Conservation (phyloP, 2,113 vertebrate genomes). For the Micronycteris hirsuta region DNA sequence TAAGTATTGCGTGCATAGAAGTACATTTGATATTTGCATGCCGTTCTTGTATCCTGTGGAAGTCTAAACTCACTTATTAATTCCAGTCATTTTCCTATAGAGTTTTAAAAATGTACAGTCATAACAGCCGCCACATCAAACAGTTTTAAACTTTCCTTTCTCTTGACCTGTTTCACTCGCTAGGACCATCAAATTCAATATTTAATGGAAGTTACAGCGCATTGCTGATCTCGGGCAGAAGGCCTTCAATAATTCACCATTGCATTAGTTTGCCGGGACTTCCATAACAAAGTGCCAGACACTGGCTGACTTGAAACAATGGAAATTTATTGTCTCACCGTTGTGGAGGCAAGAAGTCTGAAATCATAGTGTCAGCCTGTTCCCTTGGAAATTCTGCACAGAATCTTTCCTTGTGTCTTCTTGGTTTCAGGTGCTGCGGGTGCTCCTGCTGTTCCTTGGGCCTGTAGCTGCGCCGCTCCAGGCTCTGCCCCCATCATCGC, state of each 20-base stretch:
- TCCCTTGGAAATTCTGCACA: neutral
- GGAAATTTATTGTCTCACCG: neutral
- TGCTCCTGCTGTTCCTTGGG: neutral
- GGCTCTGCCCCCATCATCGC: too few species aligned
- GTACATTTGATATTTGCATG: neutral
- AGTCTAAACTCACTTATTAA: neutral
- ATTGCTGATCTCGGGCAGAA: neutral
- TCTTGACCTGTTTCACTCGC: neutral
- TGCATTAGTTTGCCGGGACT: neutral
- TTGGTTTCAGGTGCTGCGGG: neutral
- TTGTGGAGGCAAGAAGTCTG: too few species aligned
- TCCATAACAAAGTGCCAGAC: neutral
- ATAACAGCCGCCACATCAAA: neutral
- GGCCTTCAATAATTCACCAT: neutral
- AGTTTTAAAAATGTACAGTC: neutral
- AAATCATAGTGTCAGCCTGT: neutral
- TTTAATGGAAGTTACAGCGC: neutral
- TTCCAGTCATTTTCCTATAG: neutral
- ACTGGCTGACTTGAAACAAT: neutral
- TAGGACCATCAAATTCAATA: neutral
- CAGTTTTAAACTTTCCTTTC: neutral
- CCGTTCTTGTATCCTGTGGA: neutral
- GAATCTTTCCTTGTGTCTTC: neutral
- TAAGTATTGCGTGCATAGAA: neutral
- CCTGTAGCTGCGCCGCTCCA: too few species aligned